Evolutionary conservation across 2,797 vertebrate genomes (phyloP), one percentile per base, ranked within the genome.

Genomic region (Notolepis coatsorum): DNA sequence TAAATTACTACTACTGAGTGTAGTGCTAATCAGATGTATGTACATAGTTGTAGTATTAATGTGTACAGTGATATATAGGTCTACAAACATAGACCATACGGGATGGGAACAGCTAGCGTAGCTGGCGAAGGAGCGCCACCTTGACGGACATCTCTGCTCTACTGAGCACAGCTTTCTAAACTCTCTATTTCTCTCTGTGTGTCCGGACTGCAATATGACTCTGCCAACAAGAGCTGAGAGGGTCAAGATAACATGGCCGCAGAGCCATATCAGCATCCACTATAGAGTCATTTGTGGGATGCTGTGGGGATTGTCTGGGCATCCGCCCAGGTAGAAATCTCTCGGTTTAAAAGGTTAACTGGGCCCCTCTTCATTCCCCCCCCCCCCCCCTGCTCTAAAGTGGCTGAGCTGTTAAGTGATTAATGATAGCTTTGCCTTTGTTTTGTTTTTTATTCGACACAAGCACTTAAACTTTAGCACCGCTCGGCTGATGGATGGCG

Each of bases 371-470:
- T 42, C 12, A 33, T 17, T 30, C 7, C 30, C 33, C 10, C 13
- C 37, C 18, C 7, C 30, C 33, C 10, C 13, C 37, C 18, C 7
- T 37, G 46, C 25, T 17, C 35, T 28, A 12, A 27, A 27, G 27
- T 12, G 39, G 15, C 10, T 24, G 12, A 31, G 15, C 42, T 33
- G 10, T 54, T 48, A 48, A 61, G 31, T 48, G 28, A 33, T 31
- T 54, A 55, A 48, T 31, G 41, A 61, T 52, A 27, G 55, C 52
- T 49, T n/a, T 15, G 35, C 13, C 38, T 35, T n/a, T 27, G 23
- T 31, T 35, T n/a, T 27, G 23, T 42, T 47, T 35, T 65, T 57
- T 70, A 70, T 53, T 37, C 53, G 38, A 20, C 53, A 58, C 13
- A 8, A 37, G 53, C 48, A 21, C 54, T 58, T 58, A 8, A 37